These are phyloP conservation scores for Triplophysa bombifrons DNA, from an alignment of 2,797 vertebrate species.

Conservation along the genomic window DNA sequence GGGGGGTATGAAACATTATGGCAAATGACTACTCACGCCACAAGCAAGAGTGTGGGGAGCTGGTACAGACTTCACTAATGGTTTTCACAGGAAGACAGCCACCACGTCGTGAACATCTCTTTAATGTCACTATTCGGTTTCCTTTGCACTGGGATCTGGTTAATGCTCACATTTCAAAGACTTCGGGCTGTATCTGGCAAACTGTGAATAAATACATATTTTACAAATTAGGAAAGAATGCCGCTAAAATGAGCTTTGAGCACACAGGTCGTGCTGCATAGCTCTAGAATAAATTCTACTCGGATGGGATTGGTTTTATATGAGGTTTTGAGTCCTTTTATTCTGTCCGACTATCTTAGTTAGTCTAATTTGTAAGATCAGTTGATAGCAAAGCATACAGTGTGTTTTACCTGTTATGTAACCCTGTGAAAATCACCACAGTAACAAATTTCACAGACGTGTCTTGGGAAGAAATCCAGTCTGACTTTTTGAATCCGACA, in stretches of 20 bases:
- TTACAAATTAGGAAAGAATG: constrained; percentile 7
- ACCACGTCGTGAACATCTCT: constrained; percentile 59
- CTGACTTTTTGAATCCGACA: neutral
- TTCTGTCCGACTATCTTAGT: neutral
- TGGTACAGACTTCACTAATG: constrained; percentile 49
- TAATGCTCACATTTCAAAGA: constrained; percentile 56
- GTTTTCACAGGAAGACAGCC: constrained; percentile 62
- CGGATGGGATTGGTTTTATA: neutral
- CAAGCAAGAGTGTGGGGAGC: constrained; percentile 56
- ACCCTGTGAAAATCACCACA: neutral
- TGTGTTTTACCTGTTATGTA: neutral
- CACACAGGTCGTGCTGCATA: neutral
- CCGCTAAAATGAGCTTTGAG: neutral
- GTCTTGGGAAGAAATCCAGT: neutral
- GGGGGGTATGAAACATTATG: constrained; percentile 48
- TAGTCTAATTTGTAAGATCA: neutral
- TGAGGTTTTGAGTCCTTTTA: neutral
- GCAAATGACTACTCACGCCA: constrained; percentile 63
- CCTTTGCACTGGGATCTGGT: constrained; percentile 68
- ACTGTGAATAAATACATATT: constrained; percentile 65
- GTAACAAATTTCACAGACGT: neutral
- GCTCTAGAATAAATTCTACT: neutral
- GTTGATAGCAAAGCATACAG: neutral
- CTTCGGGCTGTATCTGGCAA: constrained; percentile 61
- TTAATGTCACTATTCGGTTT: constrained; percentile 52